Percentiles rank a stretch among this genome's conserved stretches.
phyloP scores from a whole-genome alignment of 2,113 vertebrate species.

The Myrmecophaga tridactyla region DNA sequence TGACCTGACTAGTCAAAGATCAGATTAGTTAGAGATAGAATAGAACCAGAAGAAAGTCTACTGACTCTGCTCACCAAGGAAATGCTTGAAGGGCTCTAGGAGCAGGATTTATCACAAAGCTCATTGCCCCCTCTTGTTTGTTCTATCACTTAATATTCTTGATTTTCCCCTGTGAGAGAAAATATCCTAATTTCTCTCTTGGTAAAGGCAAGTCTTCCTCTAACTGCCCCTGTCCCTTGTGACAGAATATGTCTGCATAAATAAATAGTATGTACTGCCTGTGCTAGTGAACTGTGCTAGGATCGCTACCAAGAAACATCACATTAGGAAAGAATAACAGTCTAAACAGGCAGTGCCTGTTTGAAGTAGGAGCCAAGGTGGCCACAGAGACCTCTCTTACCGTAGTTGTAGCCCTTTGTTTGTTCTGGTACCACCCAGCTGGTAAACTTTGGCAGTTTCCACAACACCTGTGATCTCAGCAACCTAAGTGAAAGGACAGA shows the following conservation, averaged over 20 bases:
- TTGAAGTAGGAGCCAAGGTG: neutral
- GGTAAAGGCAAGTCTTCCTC: neutral
- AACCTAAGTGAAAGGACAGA: constrained; percentile 85
- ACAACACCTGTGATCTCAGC: constrained; percentile 98
- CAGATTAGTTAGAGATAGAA: neutral
- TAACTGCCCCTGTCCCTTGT: neutral
- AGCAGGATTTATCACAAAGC: neutral
- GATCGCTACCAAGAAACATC: neutral
- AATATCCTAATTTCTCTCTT: neutral
- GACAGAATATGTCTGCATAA: neutral
- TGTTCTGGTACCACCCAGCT: constrained; percentile 95
- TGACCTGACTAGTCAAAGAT: neutral
- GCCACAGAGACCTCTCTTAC: constrained; percentile 76
- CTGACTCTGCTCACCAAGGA: neutral
- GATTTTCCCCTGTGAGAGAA: neutral
- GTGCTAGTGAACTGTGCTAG: no score
- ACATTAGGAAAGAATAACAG: neutral
- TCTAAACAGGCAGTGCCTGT: neutral
- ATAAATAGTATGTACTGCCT: neutral
- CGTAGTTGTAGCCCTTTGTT: constrained; percentile 97
- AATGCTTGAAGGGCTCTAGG: neutral
- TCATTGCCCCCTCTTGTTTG: neutral
- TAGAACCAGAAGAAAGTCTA: neutral
- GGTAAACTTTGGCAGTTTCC: constrained; percentile 98
- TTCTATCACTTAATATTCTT: neutral